Base-by-base conservation (phyloP, 2,797 vertebrate species). In the Muscicapa striata region DNA sequence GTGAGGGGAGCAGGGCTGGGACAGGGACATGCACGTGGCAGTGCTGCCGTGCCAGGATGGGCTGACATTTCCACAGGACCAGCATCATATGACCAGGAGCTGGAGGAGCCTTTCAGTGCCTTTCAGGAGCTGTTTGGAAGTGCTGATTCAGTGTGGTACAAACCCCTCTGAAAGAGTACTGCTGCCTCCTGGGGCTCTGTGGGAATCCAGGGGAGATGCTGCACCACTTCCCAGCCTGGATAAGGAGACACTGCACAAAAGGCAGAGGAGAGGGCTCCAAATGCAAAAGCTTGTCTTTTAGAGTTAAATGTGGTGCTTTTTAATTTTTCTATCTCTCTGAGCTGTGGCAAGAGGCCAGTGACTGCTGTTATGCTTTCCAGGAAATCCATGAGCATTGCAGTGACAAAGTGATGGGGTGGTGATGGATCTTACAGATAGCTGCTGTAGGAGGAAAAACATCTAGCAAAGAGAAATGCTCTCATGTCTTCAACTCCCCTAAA, bases 1-100 rank as follows among this genome's bases (percentile, higher is more conserved):
- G 38, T 13, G 0, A 48, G 68, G 12, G 75, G 52, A 85, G 55
- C 58, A 6, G 76, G 59, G 24, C 74, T 22, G 55, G 69, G 67
- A 20, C 38, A 69, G 83, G 52, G 68, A 68, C 34, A 36, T 0
- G 0, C 20, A 0, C 0, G 3, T n/a, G 59, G 87, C 75, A 5
- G 41, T 2, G 0, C 43, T 84, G 32, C 46, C 1, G 0, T 48
- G 48, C 58, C 61, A 15, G 85, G 52, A 32, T 24, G 78, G 0
- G 1, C 72, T 84, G 87, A 22, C 1, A 5, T 74, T 67, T 57
- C 73, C 29, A 9, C 51, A 58, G 84, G 22, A 10, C 3, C 1
- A 23, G 5, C 54, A n/a, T 59, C 38, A 11, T 36, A n/a, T 7
- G 46, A 62, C 20, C 57, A n/a, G 84, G 70, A 63, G 26, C 52